These are phyloP conservation scores for Syngnathus rostellatus DNA, from an alignment of 2,797 vertebrate species.

Conservation along the genomic window DNA sequence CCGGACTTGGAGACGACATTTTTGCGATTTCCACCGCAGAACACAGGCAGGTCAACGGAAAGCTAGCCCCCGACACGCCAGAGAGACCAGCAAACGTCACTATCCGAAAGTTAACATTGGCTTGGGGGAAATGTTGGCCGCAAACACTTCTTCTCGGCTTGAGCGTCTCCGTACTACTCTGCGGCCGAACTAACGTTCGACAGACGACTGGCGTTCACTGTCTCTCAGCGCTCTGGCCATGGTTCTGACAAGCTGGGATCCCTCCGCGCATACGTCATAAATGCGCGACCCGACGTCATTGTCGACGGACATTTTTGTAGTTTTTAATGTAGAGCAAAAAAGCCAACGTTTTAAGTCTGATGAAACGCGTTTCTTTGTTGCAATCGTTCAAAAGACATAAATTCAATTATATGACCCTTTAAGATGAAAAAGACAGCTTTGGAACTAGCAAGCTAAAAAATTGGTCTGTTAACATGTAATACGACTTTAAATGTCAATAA, in stretches of 20 bases:
- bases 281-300: constrained; percentile 46
- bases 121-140: constrained; percentile 45
- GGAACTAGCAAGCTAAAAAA: not conserved
- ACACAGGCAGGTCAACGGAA: constrained; percentile 53
- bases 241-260: constrained; percentile 60
- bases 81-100: constrained; percentile 58
- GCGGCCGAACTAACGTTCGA: constrained; percentile 42
- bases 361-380: not conserved
- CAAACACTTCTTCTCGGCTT: constrained; percentile 46
- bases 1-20: constrained; percentile 94
- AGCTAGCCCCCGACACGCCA: constrained; percentile 56
- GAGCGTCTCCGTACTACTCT: constrained; percentile 37
- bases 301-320: constrained; percentile 50
- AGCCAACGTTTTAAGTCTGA: not conserved
- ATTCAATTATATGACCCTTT: not conserved
- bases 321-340: constrained; percentile 16
- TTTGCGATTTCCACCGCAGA: constrained; percentile 72
- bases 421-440: not conserved
- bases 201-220: constrained; percentile 37
- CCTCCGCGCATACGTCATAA: constrained; percentile 66
- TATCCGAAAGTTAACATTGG: constrained; percentile 72
- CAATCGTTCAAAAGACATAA: not conserved
- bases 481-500: too few species aligned
- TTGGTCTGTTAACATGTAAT: too few species aligned
- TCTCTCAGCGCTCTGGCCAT: constrained; percentile 52